Base-by-base conservation (phyloP, 2,113 vertebrate genomes). In the Lathamus discolor region DNA sequence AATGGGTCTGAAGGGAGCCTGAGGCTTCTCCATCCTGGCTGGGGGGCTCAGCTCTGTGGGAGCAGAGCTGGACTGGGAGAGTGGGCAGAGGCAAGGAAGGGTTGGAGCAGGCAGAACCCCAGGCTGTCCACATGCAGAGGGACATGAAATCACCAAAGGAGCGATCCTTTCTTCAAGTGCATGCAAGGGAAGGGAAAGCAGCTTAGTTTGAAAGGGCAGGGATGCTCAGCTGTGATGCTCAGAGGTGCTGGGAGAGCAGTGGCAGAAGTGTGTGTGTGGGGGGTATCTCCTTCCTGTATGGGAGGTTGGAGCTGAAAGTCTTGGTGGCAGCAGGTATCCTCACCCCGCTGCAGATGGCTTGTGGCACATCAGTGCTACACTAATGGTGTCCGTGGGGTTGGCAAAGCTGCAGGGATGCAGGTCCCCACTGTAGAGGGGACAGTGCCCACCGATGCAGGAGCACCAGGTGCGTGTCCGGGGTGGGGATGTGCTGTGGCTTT, bases 281-380 rank as follows among this genome's bases (percentile, higher is more conserved):
- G 49, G 31, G 1, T 18, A 27, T 39, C 23, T 49, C 25, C 25
- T 4, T 37, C 10, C 46, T 13, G 0, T 3, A 1, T 7, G 7
- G 14, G 28, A 64, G 31, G 20, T 16, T 52, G 54, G 20, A 67
- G 6, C 14, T 6, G 1, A 16, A 51, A 68, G 5, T 48, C 8
- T 16, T 22, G n/a, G 48, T 67, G 3, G 5, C 39, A 55, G 75
- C 55, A 78, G 64, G 17, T 9, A 9, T 7, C n/a, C 16, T 66
- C 12, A 19, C 27, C 14, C 27, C 0, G 0, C 41, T 57, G 27
- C 37, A 52, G 46, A 11, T 5, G 49, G 17, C 39, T 31, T 41
- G 55, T 31, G 51, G 18, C 1, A 23, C 2, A 0, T 37, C 73
- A 41, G 39, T 1, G 20, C 51, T 18, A 9, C 1, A 0, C 19